These are phyloP conservation scores for Capromys pilorides DNA, from an alignment of 2,797 vertebrate species.

Conservation along the genomic window DNA sequence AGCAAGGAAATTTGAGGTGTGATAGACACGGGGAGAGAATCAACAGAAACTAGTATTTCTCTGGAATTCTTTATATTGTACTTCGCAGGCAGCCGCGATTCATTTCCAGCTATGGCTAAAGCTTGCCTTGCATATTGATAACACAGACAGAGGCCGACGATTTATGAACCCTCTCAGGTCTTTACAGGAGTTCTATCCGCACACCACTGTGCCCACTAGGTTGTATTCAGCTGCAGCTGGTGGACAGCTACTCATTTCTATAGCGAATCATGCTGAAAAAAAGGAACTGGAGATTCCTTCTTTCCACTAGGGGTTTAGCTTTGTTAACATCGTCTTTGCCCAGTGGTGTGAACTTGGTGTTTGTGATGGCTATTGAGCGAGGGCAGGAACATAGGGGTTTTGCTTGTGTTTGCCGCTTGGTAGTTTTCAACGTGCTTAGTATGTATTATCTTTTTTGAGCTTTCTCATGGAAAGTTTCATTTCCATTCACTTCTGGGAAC, in stretches of 20 bases:
- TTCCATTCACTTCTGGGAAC: conserved; percentile 51
- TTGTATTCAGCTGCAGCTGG: conserved; percentile 64
- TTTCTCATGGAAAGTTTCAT: conserved; percentile 49
- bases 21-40: background rate
- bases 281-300: background rate
- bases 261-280: background rate
- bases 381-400: conserved; percentile 5
- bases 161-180: background rate
- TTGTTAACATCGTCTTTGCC: conserved; percentile 1
- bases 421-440: background rate
- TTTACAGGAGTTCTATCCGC: background rate
- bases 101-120: conserved; percentile 26
- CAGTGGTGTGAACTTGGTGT: background rate
- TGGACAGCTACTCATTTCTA: conserved; percentile 13
- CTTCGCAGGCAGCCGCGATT: background rate
- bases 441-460: background rate
- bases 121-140: background rate
- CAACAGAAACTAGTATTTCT: background rate
- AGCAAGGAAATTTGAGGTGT: background rate
- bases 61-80: conserved; percentile 7
- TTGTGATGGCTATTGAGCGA: background rate
- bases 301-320: conserved; percentile 35
- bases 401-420: background rate
- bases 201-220: conserved; percentile 46
- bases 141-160: background rate